Evolutionary conservation across 1,140 invertebrate genomes (phyloP).

Genomic region (Brachionus manjavacas): DNA sequence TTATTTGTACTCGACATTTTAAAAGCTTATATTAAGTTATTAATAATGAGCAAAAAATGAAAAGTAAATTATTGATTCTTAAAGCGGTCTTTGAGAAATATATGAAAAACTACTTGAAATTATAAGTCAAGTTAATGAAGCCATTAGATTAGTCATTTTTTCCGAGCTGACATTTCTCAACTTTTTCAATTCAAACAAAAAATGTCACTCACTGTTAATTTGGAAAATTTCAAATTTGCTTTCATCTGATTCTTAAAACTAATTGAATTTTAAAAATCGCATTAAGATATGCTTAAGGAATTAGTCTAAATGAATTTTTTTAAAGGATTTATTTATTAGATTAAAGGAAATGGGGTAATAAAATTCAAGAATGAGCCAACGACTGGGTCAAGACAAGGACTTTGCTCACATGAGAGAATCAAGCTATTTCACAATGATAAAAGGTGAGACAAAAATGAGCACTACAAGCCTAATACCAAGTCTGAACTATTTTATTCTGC

Average conservation of each 20-base stretch:
- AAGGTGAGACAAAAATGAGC: not conserved
- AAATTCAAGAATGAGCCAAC: not conserved
- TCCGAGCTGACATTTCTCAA: not conserved
- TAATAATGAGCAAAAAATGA: not conserved
- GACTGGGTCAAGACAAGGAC: not conserved
- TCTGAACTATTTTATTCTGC: not conserved
- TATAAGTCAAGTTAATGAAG: not conserved
- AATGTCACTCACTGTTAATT: not conserved
- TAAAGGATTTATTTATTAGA: not conserved
- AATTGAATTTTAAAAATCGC: not conserved
- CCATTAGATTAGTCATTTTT: not conserved
- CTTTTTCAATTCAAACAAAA: not conserved
- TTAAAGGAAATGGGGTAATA: not conserved
- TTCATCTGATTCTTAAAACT: not conserved
- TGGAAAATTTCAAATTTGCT: not conserved
- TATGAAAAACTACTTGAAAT: not conserved
- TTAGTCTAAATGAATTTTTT: not conserved
- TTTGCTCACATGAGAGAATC: not conserved
- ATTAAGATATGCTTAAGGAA: not conserved
- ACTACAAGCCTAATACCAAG: not conserved
- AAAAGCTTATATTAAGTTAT: not conserved
- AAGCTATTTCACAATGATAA: too few relatives aligned
- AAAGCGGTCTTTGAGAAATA: not conserved
- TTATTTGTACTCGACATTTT: not conserved
- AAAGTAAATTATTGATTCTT: not conserved